Conservation (phyloP, 2,888 invertebrate genomes). For the Hirtodrosophila cameraria region DNA sequence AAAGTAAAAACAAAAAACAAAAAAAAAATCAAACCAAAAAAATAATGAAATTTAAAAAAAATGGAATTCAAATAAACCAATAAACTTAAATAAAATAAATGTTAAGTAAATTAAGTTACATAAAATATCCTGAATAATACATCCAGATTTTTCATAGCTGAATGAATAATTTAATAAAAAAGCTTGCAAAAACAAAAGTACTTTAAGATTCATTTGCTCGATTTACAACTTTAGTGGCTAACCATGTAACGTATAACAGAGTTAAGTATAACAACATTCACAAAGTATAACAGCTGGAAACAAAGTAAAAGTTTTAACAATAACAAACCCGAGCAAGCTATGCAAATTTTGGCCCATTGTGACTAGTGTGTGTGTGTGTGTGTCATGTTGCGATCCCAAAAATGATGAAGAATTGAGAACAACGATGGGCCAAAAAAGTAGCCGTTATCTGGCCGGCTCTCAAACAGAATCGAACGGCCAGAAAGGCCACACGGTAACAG, state of each 20-base stretch:
- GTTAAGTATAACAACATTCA: slow-evolving; percentile 4
- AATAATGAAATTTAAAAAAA: no score
- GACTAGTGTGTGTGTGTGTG: slow-evolving; percentile 6
- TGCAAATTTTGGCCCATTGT: slow-evolving; percentile 41
- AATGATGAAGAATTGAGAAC: slow-evolving; percentile 48
- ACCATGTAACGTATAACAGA: slow-evolving; percentile 10
- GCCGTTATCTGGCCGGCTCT: slow-evolving; percentile 50
- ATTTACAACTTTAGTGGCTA: slow-evolving; percentile 4
- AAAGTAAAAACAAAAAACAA: no score
- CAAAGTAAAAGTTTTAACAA: slow-evolving; percentile 53
- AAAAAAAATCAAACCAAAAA: no score
- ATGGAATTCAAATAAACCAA: no score
- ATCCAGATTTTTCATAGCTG: no score
- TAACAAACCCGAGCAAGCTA: slow-evolving; percentile 25
- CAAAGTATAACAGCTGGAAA: slow-evolving; percentile 28
- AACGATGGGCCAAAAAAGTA: slow-evolving; percentile 29
- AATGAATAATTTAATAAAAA: no score
- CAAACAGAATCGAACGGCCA: slow-evolving; percentile 43
- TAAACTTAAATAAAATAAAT: no score
- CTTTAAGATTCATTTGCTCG: no score
- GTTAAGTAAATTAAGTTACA: no score
- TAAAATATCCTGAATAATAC: no score
- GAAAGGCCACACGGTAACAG: slow-evolving; percentile 52
- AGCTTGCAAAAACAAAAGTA: no score
- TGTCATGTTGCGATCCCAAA: slow-evolving; percentile 4